Evolutionary conservation across 2,113 vertebrate species (phyloP), one percentile per base, ranked within the genome.

Genomic region (Chauna torquata): DNA sequence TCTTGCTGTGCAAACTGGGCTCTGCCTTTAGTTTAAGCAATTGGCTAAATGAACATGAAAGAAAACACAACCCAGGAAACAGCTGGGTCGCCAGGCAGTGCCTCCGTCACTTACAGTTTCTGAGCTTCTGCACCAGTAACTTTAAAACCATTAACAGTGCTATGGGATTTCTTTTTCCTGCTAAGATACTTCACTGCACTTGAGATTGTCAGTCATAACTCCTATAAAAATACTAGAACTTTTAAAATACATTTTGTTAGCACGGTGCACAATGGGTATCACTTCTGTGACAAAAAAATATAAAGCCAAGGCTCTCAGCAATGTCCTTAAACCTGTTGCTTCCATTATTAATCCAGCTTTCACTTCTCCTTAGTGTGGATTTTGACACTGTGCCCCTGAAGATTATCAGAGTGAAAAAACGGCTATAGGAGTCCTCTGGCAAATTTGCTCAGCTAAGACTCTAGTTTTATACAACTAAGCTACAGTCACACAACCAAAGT

Each of bases 131-230:
- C 82, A 34, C 3, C 90, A 66, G 62, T 11, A 74, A 47, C 34
- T 17, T 28, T 19, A 50, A 34, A 49, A 49, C 36, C 87, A 50
- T 4, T 3, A 59, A 28, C 0, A 0, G n/a, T 20, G 27, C 58
- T 74, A 7, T 0, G 12, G 44, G 47, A 36, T 20, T 40, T 42
- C 38, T 28, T 8, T 42, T 40, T 16, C 38, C 32, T 16, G 4
- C 1, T 32, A 38, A 65, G 70, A 79, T 36, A 28, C 47, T 45
- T 38, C 9, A 15, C 55, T 50, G 50, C 59, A 3, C 11, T 10
- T 3, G 36, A 76, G 75, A 20, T 8, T 47, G 61, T 92, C 64
- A 34, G n/a, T 32, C 32, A 1, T 2, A 59, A 38, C 50, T 62
- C 45, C 76, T 42, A 1, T 1, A 57, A 5, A 7, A 25, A 38